Percentiles rank a stretch among this genome's conserved stretches.
Evolutionary conservation across 2,113 vertebrate species (phyloP).

Genomic region (Tychaedon coryphoeus): DNA sequence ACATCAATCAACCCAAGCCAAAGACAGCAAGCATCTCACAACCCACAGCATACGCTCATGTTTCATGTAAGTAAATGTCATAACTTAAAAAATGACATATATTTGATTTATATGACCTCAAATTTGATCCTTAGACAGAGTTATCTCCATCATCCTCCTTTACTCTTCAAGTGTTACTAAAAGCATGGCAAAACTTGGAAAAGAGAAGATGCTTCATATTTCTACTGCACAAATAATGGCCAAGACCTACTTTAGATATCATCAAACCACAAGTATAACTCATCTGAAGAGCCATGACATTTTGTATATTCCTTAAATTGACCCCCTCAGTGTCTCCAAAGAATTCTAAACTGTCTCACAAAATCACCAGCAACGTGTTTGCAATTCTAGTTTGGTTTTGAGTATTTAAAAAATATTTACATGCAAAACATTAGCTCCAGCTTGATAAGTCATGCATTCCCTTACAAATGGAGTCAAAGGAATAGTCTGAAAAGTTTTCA

Average conservation of each 20-base stretch:
- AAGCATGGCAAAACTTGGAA: background rate
- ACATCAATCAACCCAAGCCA: background rate
- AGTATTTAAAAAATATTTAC: background rate
- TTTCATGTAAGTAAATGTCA: background rate
- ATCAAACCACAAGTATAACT: background rate
- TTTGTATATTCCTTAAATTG: background rate
- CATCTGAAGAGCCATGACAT: background rate
- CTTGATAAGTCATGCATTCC: background rate
- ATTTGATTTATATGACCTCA: background rate
- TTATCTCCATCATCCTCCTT: background rate
- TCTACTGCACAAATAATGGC: background rate
- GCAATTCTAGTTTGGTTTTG: background rate
- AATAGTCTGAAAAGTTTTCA: fast-evolving
- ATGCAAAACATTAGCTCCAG: background rate
- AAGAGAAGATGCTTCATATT: background rate
- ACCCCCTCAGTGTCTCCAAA: background rate
- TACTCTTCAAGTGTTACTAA: background rate
- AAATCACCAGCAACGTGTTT: background rate
- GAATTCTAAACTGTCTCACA: background rate
- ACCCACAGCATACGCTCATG: background rate
- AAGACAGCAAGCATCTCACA: background rate
- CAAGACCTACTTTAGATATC: background rate
- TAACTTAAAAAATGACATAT: background rate
- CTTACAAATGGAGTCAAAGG: background rate
- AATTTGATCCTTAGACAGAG: background rate